phyloP scores from a whole-genome alignment of 1,140 invertebrate species.

The Pseudomyrmex sp. region DNA sequence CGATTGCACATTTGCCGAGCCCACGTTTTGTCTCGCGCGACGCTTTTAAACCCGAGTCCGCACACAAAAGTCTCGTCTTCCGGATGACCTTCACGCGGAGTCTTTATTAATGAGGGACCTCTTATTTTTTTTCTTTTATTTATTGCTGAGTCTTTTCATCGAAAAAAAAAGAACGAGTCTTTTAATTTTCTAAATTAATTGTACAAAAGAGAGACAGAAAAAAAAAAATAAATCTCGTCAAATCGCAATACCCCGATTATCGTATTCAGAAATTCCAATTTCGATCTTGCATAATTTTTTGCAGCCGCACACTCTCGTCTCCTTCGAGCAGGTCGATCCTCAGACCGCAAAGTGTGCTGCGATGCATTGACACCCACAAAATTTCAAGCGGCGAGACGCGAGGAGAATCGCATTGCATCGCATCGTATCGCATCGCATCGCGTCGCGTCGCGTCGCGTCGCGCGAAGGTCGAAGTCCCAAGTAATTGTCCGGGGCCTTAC shows the following conservation, averaged over 20 bases:
- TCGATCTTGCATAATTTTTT: constrained; percentile 17
- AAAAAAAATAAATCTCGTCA: background rate
- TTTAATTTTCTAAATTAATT: constrained; percentile 29
- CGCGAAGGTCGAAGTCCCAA: constrained; percentile 24
- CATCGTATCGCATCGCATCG: background rate
- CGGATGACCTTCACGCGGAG: constrained; percentile 67
- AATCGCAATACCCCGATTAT: background rate
- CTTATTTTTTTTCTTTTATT: constrained; percentile 12
- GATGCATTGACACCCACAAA: constrained; percentile 26
- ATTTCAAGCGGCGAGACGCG: constrained; percentile 31
- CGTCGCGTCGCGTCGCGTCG: background rate
- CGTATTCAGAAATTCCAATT: background rate
- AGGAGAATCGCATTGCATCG: constrained; percentile 40
- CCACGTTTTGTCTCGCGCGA: constrained; percentile 62
- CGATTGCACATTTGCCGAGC: constrained; percentile 64
- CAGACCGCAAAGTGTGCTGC: background rate
- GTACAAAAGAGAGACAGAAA: background rate
- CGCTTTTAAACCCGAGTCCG: constrained; percentile 64
- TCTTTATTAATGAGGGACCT: constrained; percentile 78
- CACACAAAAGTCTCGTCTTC: constrained; percentile 68
- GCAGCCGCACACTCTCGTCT: background rate
- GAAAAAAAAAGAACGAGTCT: background rate
- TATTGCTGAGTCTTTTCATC: constrained; percentile 15
- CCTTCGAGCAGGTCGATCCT: background rate
- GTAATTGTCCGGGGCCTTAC: constrained; percentile 52